A percentile compares a stretch with the other conserved stretches of the same genome.
phyloP scores from a whole-genome alignment of 64 coral and sea anemone genomes.

The Acropora yongei region DNA sequence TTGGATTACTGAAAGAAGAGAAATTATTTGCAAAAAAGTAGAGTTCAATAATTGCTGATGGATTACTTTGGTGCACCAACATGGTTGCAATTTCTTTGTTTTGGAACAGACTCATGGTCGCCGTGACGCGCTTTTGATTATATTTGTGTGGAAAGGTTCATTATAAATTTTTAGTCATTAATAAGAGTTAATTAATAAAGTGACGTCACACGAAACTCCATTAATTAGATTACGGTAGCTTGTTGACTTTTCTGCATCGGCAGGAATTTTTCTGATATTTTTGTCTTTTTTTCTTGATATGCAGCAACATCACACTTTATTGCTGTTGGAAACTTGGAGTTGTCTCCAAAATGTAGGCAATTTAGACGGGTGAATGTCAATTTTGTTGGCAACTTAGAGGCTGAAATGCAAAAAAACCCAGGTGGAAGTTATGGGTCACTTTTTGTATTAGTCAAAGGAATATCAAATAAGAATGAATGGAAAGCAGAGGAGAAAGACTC shows the following conservation, averaged over 20 bases:
- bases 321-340: slow-evolving; percentile 6
- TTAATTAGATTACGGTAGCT: no score
- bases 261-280: neutral
- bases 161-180: no score
- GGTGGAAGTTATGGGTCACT: slow-evolving; percentile 8
- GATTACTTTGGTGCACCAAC: no score
- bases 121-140: no score
- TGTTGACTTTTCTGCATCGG: neutral
- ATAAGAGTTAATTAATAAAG: no score
- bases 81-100: no score
- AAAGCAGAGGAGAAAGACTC: neutral
- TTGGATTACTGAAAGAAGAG: no score
- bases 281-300: neutral
- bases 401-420: slow-evolving; percentile 1
- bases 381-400: neutral
- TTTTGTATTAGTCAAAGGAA: slow-evolving; percentile 11
- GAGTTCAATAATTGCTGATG: no score
- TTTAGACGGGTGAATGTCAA: neutral
- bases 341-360: neutral
- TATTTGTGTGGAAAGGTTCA: no score
- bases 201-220: no score
- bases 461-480: neutral
- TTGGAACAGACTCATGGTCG: no score
- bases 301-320: neutral
- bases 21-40: no score